Base-by-base conservation (phyloP, 2,797 vertebrate species). In the Tangara arthus region DNA sequence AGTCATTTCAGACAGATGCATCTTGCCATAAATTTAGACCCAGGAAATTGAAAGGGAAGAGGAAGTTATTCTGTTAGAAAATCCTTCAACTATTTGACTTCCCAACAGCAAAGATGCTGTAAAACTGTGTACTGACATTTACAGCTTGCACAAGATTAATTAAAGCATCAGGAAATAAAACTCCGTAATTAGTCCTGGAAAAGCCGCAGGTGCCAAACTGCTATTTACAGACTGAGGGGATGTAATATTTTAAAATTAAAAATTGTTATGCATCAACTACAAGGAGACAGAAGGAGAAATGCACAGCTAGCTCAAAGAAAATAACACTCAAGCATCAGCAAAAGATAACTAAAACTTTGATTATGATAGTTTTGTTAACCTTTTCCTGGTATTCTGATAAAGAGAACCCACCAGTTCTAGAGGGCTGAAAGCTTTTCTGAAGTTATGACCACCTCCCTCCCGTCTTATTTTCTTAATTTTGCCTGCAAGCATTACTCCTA, bases 81-180 rank as follows among this genome's bases (percentile, higher is more conserved):
- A 77, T 80, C 60, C 76, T 91, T 94, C 92, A 76, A 46, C 34
- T 79, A 15, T 34, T 87, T 85, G 42, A 65, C 47, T 81, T 61
- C 53, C 39, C 60, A 92, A 50, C 14, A 92, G 77, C 53, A 89
- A 81, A 83, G 69, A 78, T 16, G 56, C 44, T 63, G 64, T 80
- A 73, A 88, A 95, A 85, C 55, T 57, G 47, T 63, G 82, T 89
- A 71, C 37, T 95, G 88, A 90, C 68, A 92, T 90, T 88, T 90
- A 91, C 72, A 93, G 76, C 47, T 92, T 2, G 46, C 39, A 69
- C 7, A 82, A 90, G 71, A 87, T 82, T 93, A 91, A 93, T 95
- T 85, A 95, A 90, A 91, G 59, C 56, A 73, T 82, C 92, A 94
- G 76, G 79, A 92, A 90, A 71, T 81, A 90, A 93, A 94, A 81